Conservation (phyloP, 2,113 vertebrate species). For the Mixornis gularis region DNA sequence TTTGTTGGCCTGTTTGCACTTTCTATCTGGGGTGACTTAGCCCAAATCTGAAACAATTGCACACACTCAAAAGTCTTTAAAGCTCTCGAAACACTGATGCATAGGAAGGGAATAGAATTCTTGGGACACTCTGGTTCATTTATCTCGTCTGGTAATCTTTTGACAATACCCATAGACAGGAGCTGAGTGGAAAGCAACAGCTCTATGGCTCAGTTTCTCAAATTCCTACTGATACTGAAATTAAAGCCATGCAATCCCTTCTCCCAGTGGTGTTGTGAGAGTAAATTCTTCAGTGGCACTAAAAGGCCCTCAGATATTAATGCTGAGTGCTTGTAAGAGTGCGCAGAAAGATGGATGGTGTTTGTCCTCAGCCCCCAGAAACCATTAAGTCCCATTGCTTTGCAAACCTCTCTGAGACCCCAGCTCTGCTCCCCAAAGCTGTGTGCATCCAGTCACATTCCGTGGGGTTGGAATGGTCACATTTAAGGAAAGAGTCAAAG, state of each 20-base stretch:
- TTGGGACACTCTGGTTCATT: not conserved
- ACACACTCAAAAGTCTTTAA: not conserved
- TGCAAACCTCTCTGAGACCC: not conserved
- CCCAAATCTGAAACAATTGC: not conserved
- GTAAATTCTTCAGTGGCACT: constrained; percentile 28
- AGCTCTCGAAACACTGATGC: not conserved
- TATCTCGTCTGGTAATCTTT: not conserved
- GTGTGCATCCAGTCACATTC: not conserved
- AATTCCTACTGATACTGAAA: constrained; percentile 1
- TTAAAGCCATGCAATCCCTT: constrained; percentile 14
- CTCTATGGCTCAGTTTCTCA: not conserved
- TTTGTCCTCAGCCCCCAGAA: not conserved
- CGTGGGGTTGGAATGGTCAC: not conserved
- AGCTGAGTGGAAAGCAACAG: constrained; percentile 6
- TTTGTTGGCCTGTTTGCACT: not conserved
- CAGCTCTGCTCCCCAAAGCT: not conserved
- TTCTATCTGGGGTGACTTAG: not conserved
- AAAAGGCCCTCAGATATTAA: constrained; percentile 23
- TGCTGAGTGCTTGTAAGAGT: not conserved
- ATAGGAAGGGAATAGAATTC: not conserved
- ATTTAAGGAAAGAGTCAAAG: not conserved
- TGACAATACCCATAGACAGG: not conserved
- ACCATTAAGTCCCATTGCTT: not conserved
- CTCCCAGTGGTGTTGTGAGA: not conserved
- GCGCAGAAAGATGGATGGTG: not conserved